A percentile compares a stretch with the other conserved stretches of the same genome.
These are phyloP conservation scores for Oxystoma pomonae DNA, from an alignment of 2,888 invertebrate species.

Conservation along the genomic window DNA sequence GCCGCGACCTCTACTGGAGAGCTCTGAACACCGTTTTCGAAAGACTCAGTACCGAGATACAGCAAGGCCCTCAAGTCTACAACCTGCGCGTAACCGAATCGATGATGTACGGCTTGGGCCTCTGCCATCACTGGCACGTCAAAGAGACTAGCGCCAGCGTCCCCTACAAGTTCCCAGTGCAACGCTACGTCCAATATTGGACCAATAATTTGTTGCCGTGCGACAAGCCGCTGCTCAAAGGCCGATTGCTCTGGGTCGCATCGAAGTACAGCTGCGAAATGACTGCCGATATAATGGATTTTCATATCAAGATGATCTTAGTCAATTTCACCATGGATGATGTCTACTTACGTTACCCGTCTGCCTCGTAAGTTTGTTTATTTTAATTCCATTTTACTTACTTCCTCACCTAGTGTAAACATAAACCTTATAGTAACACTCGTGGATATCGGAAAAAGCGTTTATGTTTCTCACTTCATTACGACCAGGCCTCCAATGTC, in stretches of 20 bases:
- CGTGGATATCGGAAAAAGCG: no score
- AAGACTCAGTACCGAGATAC: slow-evolving; percentile 25
- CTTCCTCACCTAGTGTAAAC: no score
- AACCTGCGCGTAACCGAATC: slow-evolving; percentile 27
- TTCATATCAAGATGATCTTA: slow-evolving; percentile 19
- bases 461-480: no score
- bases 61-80: slow-evolving; percentile 19
- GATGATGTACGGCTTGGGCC: slow-evolving; percentile 30
- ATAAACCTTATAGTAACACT: no score
- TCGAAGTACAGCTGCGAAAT: background rate
- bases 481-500: no score
- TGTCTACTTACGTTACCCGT: slow-evolving; percentile 22
- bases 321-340: slow-evolving; percentile 17
- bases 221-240: slow-evolving; percentile 15
- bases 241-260: slow-evolving; percentile 25
- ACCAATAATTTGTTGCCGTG: slow-evolving; percentile 17
- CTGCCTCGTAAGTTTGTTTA: slow-evolving; percentile 26
- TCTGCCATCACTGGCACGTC: no score
- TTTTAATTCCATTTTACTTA: background rate
- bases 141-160: no score
- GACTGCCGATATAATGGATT: background rate
- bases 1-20: slow-evolving; percentile 22
- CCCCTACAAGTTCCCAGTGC: slow-evolving; percentile 20
- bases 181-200: slow-evolving; percentile 27
- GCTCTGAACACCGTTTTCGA: slow-evolving; percentile 26